Conservation (phyloP, 2,797 vertebrate genomes). For the Sebastiscus albofasciatus region DNA sequence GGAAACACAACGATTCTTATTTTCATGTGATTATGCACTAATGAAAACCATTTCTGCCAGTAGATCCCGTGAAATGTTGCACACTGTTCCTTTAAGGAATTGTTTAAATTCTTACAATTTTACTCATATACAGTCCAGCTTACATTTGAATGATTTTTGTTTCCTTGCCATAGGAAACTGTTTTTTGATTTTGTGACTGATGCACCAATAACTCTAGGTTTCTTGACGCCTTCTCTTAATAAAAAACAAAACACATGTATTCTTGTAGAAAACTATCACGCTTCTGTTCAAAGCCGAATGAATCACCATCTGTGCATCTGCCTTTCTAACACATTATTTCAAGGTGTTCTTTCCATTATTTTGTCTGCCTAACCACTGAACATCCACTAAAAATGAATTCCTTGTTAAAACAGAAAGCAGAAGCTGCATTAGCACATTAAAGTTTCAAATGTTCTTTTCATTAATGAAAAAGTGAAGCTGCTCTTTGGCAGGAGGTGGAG, state of each 20-base stretch:
- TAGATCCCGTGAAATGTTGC: too few relatives aligned
- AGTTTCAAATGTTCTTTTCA: constrained; percentile 25
- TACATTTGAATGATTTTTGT: background rate
- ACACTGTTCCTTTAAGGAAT: background rate
- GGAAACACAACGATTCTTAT: accelerated
- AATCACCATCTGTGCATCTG: constrained; percentile 13
- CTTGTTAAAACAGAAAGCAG: constrained; percentile 5
- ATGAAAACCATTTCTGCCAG: too few relatives aligned
- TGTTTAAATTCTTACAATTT: background rate
- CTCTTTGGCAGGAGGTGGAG: background rate
- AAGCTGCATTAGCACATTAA: constrained; percentile 28
- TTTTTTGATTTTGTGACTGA: background rate
- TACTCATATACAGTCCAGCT: background rate
- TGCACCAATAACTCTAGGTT: background rate
- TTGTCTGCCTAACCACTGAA: background rate
- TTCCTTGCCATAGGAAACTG: background rate
- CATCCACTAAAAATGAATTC: constrained; percentile 6
- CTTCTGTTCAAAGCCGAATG: constrained; percentile 12
- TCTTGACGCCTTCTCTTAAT: background rate
- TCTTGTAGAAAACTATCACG: background rate
- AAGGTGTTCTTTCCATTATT: background rate
- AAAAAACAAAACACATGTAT: background rate
- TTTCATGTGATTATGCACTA: too few relatives aligned
- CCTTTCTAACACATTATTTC: background rate
- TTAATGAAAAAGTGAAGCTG: constrained; percentile 18